Base-by-base conservation (phyloP, 2,888 invertebrate species). In the Lycaena phlaeas region DNA sequence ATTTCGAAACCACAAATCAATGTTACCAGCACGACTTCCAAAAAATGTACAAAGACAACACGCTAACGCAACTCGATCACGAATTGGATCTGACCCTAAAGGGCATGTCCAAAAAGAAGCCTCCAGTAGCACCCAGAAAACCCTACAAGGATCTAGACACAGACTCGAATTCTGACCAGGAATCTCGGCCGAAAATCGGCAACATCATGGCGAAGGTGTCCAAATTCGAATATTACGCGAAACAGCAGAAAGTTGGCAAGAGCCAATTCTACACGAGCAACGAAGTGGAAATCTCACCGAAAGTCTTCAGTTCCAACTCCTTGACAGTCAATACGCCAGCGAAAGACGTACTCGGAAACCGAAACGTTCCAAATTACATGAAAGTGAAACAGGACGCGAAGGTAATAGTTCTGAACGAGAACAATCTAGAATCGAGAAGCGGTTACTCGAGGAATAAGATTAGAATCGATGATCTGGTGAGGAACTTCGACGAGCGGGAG, bases 291-390 rank as follows among this genome's bases (percentile, higher is more conserved):
- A 84, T 84, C 15, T 84, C 91, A 0, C 94, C 94, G 0, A 94
- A 94, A 77, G 93, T 94, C 0, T 94, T 94, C 54, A 90, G 91
- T 14, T 87, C 92, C 0, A 93, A 92, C 58, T 89, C 91, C 4
- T 68, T 92, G 5, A 93, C 93, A 0, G 91, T 92, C 0, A 94
- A 91, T 52, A 92, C 92, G 3, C 93, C 94, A 0, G 93, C 94
- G 0, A 92, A 90, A 68, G 93, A 93, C 52, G 93, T 94, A 0
- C 68, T 94, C 22, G 92, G 92, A 0, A 87, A 88, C 5, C 88
- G 89, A 58, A 78, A 88, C 0, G 46, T 77, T 2, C 85, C 85
- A 12, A 89, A 87, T 51, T 89, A 89, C 54, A 87, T 89, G 37
- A 88, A 87, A 69, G 89, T 74, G 65, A 88, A 46, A 77, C 87